Base-by-base conservation (phyloP, 2,113 vertebrate species). In the Apteryx mantelli region DNA sequence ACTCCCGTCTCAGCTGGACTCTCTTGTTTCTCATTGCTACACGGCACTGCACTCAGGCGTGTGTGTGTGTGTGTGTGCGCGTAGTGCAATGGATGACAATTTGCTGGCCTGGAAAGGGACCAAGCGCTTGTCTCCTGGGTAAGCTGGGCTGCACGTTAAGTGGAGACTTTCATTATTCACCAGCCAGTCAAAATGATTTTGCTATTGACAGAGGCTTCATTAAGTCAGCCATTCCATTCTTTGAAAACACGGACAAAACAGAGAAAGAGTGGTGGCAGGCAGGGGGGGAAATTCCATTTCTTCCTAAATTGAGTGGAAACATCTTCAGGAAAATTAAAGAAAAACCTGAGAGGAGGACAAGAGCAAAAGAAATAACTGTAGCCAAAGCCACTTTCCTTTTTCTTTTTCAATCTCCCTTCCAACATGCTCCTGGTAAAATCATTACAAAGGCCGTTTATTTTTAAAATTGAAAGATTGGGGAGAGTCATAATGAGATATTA, bases 401-500 rank as follows among this genome's bases (percentile, higher is more conserved):
- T 97, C 86, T 96, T 97, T 98, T 98, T 98, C 97, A 98, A 98
- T 98, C 98, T 98, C 92, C 78, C 89, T 98, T 98, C 97, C 98
- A 98, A 98, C 97, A 87, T 93, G 92, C 97, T 97, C 96, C 98
- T 98, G 98, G 96, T 98, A 98, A 98, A 98, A 98, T 98, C 98
- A 98, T 98, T 98, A 98, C 98, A 98, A 98, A 98, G 98, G 84
- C 98, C 95, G 93, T 98, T 98, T 98, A 98, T 98, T 99, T 98
- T 98, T 98, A 98, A 98, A 98, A 99, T 99, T 98, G 98, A 98
- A 98, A 98, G 98, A 98, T 98, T 99, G 98, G 97, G 98, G 98
- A 98, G 98, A 98, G 97, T 98, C 97, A 98, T 98, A 98, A 98
- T 99, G 98, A 98, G 98, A 98, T 99, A 99, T 98, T 98, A 98